Percentiles rank a stretch among this genome's conserved stretches.
Conservation (phyloP, 2,113 vertebrate species). For the Misgurnus anguillicaudatus region DNA sequence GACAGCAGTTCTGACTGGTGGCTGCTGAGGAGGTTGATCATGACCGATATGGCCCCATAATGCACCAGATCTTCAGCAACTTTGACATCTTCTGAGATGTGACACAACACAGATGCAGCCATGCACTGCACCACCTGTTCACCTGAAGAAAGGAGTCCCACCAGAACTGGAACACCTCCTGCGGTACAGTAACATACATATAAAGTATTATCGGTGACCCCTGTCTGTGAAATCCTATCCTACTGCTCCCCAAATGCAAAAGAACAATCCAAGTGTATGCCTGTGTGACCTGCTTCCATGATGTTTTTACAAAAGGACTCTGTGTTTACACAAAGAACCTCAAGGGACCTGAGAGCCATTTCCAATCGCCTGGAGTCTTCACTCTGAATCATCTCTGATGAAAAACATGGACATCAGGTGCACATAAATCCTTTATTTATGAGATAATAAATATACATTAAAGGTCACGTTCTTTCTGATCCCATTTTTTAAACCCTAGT, state of each 20-base stretch:
- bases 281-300: constrained; percentile 71
- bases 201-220: no score
- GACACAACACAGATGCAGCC: constrained; percentile 72
- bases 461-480: no score
- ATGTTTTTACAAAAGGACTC: constrained; percentile 71
- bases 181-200: neutral
- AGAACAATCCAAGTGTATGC: no score
- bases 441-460: no score
- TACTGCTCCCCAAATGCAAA: no score
- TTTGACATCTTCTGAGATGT: constrained; percentile 65
- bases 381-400: constrained; percentile 73
- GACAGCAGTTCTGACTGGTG: constrained; percentile 71
- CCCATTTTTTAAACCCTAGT: no score
- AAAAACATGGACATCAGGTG: neutral
- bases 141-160: constrained; percentile 63
- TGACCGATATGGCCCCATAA: constrained; percentile 62
- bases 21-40: constrained; percentile 65
- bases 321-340: constrained; percentile 74
- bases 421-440: no score
- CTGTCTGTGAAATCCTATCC: no score
- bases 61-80: constrained; percentile 63
- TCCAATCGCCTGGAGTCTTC: constrained; percentile 61
- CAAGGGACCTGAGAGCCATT: constrained; percentile 75
- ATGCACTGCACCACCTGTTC: constrained; percentile 66
- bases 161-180: constrained; percentile 73